Evolutionary conservation across 2,888 invertebrate genomes (phyloP).

Genomic region (Melinaea menophilus): DNA sequence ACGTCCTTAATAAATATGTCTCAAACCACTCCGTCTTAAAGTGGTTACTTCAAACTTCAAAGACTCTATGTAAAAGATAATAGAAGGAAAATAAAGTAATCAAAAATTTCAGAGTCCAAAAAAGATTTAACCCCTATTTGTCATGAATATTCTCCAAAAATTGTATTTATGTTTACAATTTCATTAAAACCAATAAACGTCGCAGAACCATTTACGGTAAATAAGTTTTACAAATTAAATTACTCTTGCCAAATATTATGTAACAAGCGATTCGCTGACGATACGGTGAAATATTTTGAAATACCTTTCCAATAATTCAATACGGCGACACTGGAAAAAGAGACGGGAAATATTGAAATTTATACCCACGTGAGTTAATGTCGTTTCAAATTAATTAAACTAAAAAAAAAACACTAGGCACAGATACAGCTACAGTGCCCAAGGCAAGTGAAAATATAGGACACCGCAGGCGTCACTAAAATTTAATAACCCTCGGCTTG

Average conservation of each 20-base stretch:
- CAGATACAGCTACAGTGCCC: slow-evolving; percentile 13
- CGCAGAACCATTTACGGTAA: slow-evolving; percentile 11
- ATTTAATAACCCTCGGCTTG: slow-evolving; percentile 46
- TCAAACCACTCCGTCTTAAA: slow-evolving; percentile 7
- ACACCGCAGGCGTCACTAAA: slow-evolving; percentile 40
- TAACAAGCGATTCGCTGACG: not conserved
- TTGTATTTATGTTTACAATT: slow-evolving; percentile 18
- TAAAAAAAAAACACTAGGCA: slow-evolving; percentile 4
- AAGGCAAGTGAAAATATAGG: slow-evolving; percentile 13
- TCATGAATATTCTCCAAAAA: slow-evolving; percentile 16
- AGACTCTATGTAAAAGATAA: slow-evolving; percentile 11
- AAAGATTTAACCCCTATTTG: slow-evolving; percentile 12
- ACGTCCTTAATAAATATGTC: not conserved
- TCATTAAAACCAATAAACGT: slow-evolving; percentile 21
- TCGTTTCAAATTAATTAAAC: slow-evolving; percentile 9
- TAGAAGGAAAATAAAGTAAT: slow-evolving; percentile 8
- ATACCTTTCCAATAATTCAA: not conserved
- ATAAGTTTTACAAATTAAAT: not conserved
- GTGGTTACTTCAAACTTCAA: slow-evolving; percentile 8
- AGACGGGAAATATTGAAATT: not conserved
- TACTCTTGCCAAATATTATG: slow-evolving; percentile 3
- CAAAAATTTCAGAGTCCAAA: slow-evolving; percentile 4
- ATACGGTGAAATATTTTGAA: not conserved
- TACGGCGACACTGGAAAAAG: not conserved
- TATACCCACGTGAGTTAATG: not conserved